Conservation (phyloP, 2,888 invertebrate genomes). For the Nemotelus nigrinus region DNA sequence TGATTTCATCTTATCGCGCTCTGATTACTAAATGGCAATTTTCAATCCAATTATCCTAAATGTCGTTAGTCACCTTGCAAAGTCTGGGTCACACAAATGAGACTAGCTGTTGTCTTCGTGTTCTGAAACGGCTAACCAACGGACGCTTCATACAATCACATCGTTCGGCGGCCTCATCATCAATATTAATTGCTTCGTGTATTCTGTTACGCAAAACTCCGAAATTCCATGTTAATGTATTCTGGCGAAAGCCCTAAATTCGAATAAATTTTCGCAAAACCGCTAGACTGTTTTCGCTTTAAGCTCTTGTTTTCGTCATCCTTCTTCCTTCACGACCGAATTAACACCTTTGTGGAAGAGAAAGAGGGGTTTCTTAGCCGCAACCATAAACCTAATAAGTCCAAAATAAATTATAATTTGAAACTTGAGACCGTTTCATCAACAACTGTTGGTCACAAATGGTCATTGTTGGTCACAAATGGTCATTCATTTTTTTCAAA, state of each 20-base stretch:
- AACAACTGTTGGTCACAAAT: slow-evolving; percentile 19
- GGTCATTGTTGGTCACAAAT: slow-evolving; percentile 12
- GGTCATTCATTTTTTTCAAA: too few relatives aligned
- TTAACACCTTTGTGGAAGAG: slow-evolving; percentile 28
- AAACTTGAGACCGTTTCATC: slow-evolving; percentile 42
- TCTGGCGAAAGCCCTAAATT: slow-evolving; percentile 43
- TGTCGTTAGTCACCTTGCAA: not conserved
- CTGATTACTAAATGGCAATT: slow-evolving; percentile 41
- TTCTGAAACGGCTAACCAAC: slow-evolving; percentile 1
- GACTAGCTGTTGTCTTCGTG: slow-evolving; percentile 3
- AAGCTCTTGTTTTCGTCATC: not conserved
- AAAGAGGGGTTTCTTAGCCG: slow-evolving; percentile 34
- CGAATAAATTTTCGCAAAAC: slow-evolving; percentile 42
- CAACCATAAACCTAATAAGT: slow-evolving; percentile 35
- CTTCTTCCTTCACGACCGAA: not conserved
- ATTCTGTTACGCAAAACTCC: slow-evolving; percentile 16
- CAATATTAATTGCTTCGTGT: slow-evolving; percentile 42
- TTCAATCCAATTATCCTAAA: slow-evolving; percentile 41
- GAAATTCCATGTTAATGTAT: slow-evolving; percentile 47
- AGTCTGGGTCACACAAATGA: not conserved
- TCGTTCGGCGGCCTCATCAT: slow-evolving; percentile 28
- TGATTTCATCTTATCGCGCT: slow-evolving; percentile 22
- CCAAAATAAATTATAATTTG: slow-evolving; percentile 44
- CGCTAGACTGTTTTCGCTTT: slow-evolving; percentile 29
- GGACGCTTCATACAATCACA: slow-evolving; percentile 8